These are phyloP conservation scores for Scaptomyza polygonia DNA, from an alignment of 2,888 invertebrate species.

Conservation along the genomic window DNA sequence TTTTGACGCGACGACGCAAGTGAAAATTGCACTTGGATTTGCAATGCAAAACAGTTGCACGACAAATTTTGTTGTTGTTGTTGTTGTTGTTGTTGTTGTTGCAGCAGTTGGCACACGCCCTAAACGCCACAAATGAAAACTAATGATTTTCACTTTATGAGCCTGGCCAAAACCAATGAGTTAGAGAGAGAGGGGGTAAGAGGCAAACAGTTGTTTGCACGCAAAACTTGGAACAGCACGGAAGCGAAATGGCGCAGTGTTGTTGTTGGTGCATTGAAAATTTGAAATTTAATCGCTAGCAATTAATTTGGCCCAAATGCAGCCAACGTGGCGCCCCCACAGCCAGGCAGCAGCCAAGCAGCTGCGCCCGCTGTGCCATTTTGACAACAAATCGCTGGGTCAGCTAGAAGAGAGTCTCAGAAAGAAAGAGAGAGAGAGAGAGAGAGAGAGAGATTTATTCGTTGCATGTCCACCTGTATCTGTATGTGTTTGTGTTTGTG, in stretches of 20 bases:
- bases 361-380: conserved; percentile 69
- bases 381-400: conserved; percentile 54
- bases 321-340: conserved; percentile 71
- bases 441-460: conserved; percentile 21
- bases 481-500: conserved; percentile 44
- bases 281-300: conserved; percentile 80
- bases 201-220: conserved; percentile 39
- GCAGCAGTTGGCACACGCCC: conserved; percentile 65
- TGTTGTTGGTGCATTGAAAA: conserved; percentile 67
- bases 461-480: conserved; percentile 74
- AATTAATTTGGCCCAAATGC: conserved; percentile 77
- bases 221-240: conserved; percentile 73
- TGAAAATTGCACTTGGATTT: conserved; percentile 75
- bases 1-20: conserved; percentile 59
- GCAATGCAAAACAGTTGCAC: conserved; percentile 78
- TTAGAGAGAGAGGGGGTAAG: neutral
- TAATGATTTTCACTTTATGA: conserved; percentile 75
- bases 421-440: neutral
- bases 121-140: conserved; percentile 77
- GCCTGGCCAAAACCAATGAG: conserved; percentile 3
- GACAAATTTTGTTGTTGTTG: conserved; percentile 55
- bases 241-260: conserved; percentile 61
- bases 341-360: conserved; percentile 39
- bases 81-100: conserved; percentile 7
- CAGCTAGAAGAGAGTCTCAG: conserved; percentile 26